Percentiles rank a stretch among this genome's conserved stretches.
Evolutionary conservation across 2,113 vertebrate genomes (phyloP).

Genomic region (Bos taurus): DNA sequence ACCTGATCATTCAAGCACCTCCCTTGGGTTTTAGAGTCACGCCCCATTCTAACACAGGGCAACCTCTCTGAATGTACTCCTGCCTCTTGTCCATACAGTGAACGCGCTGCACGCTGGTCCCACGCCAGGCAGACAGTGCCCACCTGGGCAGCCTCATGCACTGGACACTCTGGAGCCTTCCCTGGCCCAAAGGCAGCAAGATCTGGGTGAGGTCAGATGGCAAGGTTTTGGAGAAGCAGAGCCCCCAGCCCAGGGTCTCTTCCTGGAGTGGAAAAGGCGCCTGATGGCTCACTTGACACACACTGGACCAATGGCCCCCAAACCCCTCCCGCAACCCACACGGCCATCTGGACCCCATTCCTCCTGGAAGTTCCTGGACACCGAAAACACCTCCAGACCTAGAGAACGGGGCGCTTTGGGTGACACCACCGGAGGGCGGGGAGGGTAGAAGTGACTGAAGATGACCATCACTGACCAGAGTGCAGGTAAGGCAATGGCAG

Average conservation of each 20-base stretch:
- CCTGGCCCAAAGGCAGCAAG: neutral
- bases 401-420: neutral
- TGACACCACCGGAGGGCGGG: neutral
- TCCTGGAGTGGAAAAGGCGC: neutral
- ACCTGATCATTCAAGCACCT: neutral
- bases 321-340: neutral
- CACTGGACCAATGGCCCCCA: neutral
- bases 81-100: neutral
- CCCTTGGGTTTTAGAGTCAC: neutral
- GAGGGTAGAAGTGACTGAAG: neutral
- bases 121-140: rapidly evolving
- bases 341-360: neutral
- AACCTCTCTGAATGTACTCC: neutral
- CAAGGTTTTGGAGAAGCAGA: conserved; percentile 1
- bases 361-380: neutral
- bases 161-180: neutral
- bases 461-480: neutral
- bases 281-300: neutral
- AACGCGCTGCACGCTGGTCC: rapidly evolving
- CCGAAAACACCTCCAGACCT: neutral
- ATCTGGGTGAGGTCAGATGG: neutral
- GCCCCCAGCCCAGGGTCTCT: neutral
- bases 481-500: neutral
- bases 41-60: neutral
- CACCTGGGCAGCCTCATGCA: neutral